Conservation (phyloP, 2,888 invertebrate genomes). For the Phortica okadai region DNA sequence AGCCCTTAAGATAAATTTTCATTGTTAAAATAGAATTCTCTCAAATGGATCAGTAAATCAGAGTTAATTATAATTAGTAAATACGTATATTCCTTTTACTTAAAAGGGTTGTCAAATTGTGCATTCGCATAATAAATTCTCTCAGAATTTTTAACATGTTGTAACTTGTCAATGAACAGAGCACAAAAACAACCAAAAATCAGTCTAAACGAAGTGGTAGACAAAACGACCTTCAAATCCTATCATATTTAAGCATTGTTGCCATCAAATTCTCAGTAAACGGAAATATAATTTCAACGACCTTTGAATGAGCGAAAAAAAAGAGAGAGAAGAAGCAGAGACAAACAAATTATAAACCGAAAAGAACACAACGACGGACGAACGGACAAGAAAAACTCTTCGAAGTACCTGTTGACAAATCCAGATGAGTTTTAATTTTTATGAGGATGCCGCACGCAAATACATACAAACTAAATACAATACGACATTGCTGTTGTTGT, state of each 20-base stretch:
- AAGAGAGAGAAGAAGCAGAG: constrained; percentile 16
- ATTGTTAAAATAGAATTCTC: no score
- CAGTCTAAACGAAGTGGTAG: constrained; percentile 52
- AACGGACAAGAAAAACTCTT: background rate
- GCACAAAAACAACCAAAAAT: background rate
- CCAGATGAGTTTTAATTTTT: constrained; percentile 28
- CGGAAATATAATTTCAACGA: constrained; percentile 25
- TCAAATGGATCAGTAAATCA: no score
- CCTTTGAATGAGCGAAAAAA: constrained; percentile 46
- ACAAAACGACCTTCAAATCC: constrained; percentile 61
- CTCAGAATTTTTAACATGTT: background rate
- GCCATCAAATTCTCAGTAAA: constrained; percentile 18
- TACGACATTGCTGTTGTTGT: constrained; percentile 14
- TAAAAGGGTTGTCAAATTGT: background rate
- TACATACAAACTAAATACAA: constrained; percentile 8
- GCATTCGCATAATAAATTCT: background rate
- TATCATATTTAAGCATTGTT: constrained; percentile 32
- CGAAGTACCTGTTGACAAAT: constrained; percentile 26
- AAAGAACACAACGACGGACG: background rate
- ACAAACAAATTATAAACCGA: background rate
- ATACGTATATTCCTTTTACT: no score
- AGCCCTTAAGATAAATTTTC: no score
- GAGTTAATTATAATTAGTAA: no score
- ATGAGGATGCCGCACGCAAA: constrained; percentile 28
- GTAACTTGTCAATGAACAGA: background rate